Evolutionary conservation across 2,113 vertebrate species (phyloP).

Genomic region (Uropsilus gracilis): DNA sequence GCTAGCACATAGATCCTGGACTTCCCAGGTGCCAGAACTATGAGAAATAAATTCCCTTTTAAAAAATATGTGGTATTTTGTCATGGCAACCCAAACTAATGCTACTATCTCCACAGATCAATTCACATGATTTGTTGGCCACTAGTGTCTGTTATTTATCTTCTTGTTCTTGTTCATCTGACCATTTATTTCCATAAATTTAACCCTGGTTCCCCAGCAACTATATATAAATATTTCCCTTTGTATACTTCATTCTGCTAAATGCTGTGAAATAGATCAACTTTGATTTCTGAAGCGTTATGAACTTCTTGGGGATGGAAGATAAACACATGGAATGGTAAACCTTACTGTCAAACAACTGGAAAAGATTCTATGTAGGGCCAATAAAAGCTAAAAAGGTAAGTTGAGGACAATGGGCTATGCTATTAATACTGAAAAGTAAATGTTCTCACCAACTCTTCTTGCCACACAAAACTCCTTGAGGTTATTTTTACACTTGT

Average conservation of each 20-base stretch:
- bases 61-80: neutral
- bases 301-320: neutral
- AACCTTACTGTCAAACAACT: neutral
- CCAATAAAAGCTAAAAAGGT: neutral
- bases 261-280: neutral
- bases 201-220: neutral
- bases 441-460: neutral
- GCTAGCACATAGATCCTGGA: neutral
- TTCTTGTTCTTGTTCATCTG: neutral
- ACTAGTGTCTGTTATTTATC: neutral
- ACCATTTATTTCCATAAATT: neutral
- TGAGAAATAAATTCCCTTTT: neutral
- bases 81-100: neutral
- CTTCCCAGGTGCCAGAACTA: neutral
- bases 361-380: neutral
- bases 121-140: neutral
- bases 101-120: neutral
- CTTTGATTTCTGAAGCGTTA: neutral
- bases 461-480: neutral
- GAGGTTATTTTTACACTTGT: neutral
- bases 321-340: neutral
- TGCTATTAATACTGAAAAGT: neutral
- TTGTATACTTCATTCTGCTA: neutral
- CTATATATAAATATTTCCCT: slow-evolving; percentile 2
- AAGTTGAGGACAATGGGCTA: neutral